A percentile compares a stretch with the other conserved stretches of the same genome.
These are phyloP conservation scores for Napeogenes inachia DNA, from an alignment of 2,888 invertebrate genomes.

Conservation along the genomic window DNA sequence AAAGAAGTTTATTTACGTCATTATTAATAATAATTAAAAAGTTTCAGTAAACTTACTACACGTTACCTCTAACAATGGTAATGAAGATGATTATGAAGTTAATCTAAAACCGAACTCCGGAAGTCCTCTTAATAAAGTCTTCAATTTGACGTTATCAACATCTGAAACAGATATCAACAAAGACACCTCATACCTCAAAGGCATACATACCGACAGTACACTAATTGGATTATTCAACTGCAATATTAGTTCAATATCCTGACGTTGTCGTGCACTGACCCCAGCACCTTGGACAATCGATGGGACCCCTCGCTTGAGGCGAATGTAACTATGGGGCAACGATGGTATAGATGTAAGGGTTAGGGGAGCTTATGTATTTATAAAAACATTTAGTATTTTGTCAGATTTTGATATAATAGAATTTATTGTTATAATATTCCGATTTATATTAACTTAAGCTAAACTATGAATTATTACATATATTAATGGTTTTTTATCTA, in stretches of 20 bases:
- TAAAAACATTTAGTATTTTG: conserved; percentile 18
- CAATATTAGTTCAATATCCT: conserved; percentile 64
- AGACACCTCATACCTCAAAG: conserved; percentile 45
- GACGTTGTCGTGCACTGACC: conserved; percentile 59
- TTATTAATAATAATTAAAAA: no score
- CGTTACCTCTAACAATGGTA: no score
- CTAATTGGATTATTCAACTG: conserved; percentile 67
- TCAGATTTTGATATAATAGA: conserved; percentile 8
- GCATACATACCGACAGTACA: conserved; percentile 46
- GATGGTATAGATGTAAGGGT: conserved; percentile 11
- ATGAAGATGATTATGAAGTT: no score
- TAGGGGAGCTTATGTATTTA: conserved; percentile 15
- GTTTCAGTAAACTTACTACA: no score
- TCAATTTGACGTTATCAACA: conserved; percentile 10
- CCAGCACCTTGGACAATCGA: conserved; percentile 54
- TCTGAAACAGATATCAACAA: conserved; percentile 18
- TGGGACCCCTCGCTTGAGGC: conserved; percentile 35
- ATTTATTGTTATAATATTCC: no score
- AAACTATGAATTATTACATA: no score
- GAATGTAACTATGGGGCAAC: conserved; percentile 9
- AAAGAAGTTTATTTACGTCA: background rate
- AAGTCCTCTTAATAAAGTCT: background rate
- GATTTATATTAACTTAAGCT: no score
- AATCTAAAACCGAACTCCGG: no score
- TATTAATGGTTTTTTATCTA: no score